Evolutionary conservation across 2,797 vertebrate genomes (phyloP).

Genomic region (Enteromius thamalakanensis): DNA sequence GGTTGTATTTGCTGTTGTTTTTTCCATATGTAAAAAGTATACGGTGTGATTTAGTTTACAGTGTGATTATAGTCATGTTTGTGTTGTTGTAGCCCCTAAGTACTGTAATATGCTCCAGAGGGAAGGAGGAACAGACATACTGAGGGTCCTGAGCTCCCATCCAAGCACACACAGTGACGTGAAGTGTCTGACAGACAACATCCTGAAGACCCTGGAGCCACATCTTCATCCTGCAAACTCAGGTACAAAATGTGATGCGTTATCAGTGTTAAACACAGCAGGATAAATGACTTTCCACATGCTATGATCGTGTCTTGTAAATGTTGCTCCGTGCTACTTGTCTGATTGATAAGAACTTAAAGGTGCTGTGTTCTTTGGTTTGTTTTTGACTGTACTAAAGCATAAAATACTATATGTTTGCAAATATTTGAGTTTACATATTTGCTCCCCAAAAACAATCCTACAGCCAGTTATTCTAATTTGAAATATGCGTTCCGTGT

Average conservation of each 20-base stretch:
- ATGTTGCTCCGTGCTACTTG: neutral
- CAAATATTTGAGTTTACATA: neutral
- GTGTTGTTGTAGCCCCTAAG: constrained; percentile 77
- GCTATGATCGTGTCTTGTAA: neutral
- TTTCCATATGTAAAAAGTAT: neutral
- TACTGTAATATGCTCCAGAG: constrained; percentile 88
- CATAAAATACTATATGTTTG: neutral
- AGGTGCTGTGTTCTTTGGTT: neutral
- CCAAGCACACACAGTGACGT: constrained; percentile 84
- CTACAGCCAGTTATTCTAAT: neutral
- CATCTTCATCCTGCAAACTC: constrained; percentile 73
- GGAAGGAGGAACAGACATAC: constrained; percentile 85
- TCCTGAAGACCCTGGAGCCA: constrained; percentile 82
- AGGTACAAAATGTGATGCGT: neutral
- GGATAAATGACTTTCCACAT: neutral
- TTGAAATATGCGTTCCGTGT: neutral
- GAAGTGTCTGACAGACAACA: constrained; percentile 81
- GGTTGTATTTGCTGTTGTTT: neutral
- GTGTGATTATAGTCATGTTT: neutral
- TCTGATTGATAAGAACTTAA: neutral
- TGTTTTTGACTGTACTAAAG: neutral
- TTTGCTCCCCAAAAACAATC: neutral
- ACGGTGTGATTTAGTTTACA: neutral
- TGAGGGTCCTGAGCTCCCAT: constrained; percentile 84
- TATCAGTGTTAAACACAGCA: neutral